Percentiles rank a stretch among this genome's conserved stretches.
Evolutionary conservation across 2,113 vertebrate genomes (phyloP).

Genomic region (Oncorhynchus tshawytscha): DNA sequence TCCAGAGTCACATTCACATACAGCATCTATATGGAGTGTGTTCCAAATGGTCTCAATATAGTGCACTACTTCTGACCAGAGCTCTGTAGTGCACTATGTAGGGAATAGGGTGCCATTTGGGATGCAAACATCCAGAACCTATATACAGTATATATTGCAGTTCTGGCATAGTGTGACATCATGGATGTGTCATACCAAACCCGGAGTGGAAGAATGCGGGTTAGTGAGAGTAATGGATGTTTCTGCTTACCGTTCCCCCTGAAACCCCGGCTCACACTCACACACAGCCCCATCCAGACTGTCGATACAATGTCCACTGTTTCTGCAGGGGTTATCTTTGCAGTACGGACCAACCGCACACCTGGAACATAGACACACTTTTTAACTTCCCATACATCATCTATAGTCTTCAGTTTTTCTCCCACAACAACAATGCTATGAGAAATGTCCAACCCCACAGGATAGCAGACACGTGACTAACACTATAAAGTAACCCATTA

Average conservation of each 20-base stretch:
- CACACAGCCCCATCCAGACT: slow-evolving; percentile 86
- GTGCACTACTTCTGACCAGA: too few relatives aligned
- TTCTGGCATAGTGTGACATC: neutral
- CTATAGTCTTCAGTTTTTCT: neutral
- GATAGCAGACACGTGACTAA: neutral
- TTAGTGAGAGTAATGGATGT: neutral
- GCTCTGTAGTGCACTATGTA: too few relatives aligned
- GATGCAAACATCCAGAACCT: too few relatives aligned
- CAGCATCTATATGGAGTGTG: too few relatives aligned
- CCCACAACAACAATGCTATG: neutral
- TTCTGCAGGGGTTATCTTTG: slow-evolving; percentile 83
- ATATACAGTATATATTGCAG: too few relatives aligned
- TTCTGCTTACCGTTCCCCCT: slow-evolving; percentile 77
- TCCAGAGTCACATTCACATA: neutral
- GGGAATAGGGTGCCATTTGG: too few relatives aligned
- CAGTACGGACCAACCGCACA: slow-evolving; percentile 84
- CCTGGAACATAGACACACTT: slow-evolving; percentile 47
- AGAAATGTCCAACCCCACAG: neutral
- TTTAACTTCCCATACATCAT: neutral
- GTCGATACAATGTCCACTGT: slow-evolving; percentile 83
- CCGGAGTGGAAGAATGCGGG: neutral
- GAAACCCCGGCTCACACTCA: slow-evolving; percentile 81
- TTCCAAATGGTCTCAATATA: too few relatives aligned
- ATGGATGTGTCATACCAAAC: neutral
- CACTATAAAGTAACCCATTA: too few relatives aligned